Evolutionary conservation across 2,113 vertebrate genomes (phyloP), one percentile per base, ranked within the genome.

Genomic region (Callithrix jacchus): DNA sequence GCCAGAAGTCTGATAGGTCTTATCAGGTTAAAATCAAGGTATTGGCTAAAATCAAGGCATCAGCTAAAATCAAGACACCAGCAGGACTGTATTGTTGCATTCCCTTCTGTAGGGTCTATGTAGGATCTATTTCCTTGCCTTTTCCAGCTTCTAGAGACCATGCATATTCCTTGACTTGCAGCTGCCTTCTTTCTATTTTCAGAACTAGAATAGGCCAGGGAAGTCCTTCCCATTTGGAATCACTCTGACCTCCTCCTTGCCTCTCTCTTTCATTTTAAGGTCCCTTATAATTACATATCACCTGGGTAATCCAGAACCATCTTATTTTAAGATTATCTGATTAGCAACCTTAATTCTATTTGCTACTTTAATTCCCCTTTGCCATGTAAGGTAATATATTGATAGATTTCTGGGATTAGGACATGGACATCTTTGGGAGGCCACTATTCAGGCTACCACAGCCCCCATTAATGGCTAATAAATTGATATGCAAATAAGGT

Each of bases 151-250:
- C 49, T 42, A 42, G 61, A 73, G 47, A n/a, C 5, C 16, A 2
- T 6, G 14, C 8, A 13, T 8, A 45, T 37, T 84, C 5, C 6
- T 70, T 61, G 10, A 25, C 37, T 88, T 68, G n/a, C 32, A 23
- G 21, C 18, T 25, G 61, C 9, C 21, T 40, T 70, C n/a, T 16
- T 73, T n/a, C 77, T 35, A 1, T 47, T 71, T 88, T 83, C 37
- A 40, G 40, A 37, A 71, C 8, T 66, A 82, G 37, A 32, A 68
- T 52, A 56, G n/a, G 4, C 1, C 3, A 76, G 18, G 16, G 1
- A 20, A 70, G 0, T 37, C 25, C 20, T 37, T 23, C 21, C 35
- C 2, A 4, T 7, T 3, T 3, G 61, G 12, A 4, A 4, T 79
- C n/a, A 25, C 45, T 77, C 27, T 68, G 45, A 42, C 13, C 8